Conservation (phyloP, 1,140 invertebrate genomes). For the Xylocopa sonorina region DNA sequence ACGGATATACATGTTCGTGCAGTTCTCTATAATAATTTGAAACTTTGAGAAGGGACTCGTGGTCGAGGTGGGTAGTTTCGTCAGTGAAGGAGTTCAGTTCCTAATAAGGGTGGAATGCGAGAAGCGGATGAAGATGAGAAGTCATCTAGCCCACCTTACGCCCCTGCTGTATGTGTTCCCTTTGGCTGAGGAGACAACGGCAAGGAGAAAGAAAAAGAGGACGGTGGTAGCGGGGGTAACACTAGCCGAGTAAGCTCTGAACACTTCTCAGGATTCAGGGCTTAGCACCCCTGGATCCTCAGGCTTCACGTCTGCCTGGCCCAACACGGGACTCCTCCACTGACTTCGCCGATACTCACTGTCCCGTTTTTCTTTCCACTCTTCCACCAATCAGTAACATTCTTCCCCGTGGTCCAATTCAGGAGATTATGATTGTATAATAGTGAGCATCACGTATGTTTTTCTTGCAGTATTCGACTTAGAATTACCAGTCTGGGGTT, state of each 20-base stretch:
- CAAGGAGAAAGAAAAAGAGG: conserved; percentile 38
- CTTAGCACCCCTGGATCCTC: conserved; percentile 76
- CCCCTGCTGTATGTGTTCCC: conserved; percentile 51
- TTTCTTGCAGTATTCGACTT: no score
- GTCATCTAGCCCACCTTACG: conserved; percentile 66
- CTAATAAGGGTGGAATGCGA: conserved; percentile 76
- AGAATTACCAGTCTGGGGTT: no score
- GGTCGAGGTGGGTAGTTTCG: background rate
- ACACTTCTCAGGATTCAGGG: conserved; percentile 78
- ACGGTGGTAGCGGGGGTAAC: conserved; percentile 69
- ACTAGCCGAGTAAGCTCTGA: conserved; percentile 80
- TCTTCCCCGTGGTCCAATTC: conserved; percentile 9
- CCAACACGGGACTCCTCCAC: conserved; percentile 50
- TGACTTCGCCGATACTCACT: conserved; percentile 26
- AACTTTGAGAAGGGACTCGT: background rate
- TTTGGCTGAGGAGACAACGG: conserved; percentile 34
- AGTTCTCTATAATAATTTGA: conserved; percentile 16
- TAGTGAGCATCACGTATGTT: no score
- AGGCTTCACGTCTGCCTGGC: conserved; percentile 71
- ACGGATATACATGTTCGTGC: no score
- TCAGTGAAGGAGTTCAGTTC: background rate
- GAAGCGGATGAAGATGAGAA: conserved; percentile 56
- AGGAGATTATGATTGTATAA: no score
- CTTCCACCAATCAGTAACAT: conserved; percentile 11
- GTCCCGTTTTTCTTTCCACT: conserved; percentile 21